These are phyloP conservation scores for Samia ricini DNA, from an alignment of 1,140 invertebrate species.

Conservation along the genomic window DNA sequence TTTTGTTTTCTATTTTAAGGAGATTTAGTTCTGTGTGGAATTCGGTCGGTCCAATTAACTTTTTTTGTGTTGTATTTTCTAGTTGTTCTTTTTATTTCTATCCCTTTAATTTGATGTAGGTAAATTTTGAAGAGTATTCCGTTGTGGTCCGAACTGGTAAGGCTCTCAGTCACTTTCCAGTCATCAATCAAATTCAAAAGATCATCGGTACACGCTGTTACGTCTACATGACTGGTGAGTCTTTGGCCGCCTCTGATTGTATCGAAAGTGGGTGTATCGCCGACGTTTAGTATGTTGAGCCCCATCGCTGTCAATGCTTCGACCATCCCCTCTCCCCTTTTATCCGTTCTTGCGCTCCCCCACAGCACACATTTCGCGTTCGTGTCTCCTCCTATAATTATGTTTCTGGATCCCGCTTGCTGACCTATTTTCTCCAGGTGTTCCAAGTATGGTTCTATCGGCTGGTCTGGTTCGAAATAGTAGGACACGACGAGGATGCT, in stretches of 20 bases:
- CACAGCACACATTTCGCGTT: no score
- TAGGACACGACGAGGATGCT: neutral
- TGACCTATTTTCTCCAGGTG: neutral
- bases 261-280: neutral
- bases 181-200: slow-evolving; percentile 10
- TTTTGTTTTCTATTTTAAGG: neutral
- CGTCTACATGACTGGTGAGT: slow-evolving; percentile 27
- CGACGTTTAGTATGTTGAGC: neutral
- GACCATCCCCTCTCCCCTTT: neutral
- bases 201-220: slow-evolving; percentile 24
- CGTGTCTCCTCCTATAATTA: no score
- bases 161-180: slow-evolving; percentile 8
- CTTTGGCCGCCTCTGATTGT: neutral
- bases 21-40: neutral
- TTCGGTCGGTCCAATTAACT: neutral
- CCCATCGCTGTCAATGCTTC: neutral
- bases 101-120: neutral
- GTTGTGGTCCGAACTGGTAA: slow-evolving; percentile 21
- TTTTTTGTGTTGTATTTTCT: slow-evolving; percentile 24
- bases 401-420: neutral
- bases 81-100: slow-evolving; percentile 10
- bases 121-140: slow-evolving; percentile 15
- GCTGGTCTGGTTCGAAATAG: no score
- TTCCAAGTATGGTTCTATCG: neutral
- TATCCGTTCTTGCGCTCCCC: neutral